These are phyloP conservation scores for Leistus spinibarbis DNA, from an alignment of 2,888 invertebrate species.

Conservation along the genomic window DNA sequence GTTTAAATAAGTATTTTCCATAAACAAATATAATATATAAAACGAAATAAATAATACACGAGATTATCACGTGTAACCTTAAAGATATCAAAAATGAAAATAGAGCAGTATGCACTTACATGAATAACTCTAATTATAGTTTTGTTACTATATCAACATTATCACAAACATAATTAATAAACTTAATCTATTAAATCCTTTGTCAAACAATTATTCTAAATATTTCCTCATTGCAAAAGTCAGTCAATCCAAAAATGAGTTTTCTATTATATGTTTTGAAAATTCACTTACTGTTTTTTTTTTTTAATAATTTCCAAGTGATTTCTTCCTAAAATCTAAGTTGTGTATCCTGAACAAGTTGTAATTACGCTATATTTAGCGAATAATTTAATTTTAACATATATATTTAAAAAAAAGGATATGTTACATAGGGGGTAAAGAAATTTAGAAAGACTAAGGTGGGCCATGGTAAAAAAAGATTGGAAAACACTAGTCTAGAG, in stretches of 20 bases:
- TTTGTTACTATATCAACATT: background rate
- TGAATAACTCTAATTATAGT: background rate
- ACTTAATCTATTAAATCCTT: background rate
- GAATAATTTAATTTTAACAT: too few species aligned
- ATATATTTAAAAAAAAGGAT: too few species aligned
- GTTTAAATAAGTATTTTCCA: background rate
- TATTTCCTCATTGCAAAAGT: background rate
- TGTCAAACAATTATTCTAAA: background rate
- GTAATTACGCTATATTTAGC: too few species aligned
- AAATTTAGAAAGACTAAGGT: too few species aligned
- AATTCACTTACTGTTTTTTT: too few species aligned
- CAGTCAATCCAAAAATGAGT: background rate
- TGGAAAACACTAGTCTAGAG: too few species aligned
- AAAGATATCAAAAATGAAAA: background rate
- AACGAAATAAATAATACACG: background rate
- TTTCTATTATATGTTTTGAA: conserved; percentile 32
- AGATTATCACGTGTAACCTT: background rate
- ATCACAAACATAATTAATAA: background rate
- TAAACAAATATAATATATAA: background rate
- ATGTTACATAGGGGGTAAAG: too few species aligned
- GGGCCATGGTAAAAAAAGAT: too few species aligned
- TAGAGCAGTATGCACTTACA: background rate
- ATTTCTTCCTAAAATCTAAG: too few species aligned
- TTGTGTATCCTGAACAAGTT: too few species aligned
- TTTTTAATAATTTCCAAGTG: too few species aligned